Evolutionary conservation across 2,113 vertebrate species (phyloP).

Genomic region (Aix galericulata): DNA sequence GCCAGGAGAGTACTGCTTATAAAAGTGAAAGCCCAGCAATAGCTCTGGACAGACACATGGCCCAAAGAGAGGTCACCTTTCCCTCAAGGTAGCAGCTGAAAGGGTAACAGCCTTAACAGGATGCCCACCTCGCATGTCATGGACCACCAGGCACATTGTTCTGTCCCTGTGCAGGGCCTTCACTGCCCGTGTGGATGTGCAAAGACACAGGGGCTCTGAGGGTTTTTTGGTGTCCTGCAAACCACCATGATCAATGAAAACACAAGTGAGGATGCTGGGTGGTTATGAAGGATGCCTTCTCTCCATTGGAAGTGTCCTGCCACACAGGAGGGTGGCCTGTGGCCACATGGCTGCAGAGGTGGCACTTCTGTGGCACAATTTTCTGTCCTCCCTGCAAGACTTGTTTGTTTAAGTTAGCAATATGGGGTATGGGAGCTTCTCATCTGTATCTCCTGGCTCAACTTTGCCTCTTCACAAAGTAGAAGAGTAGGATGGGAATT

Average conservation of each 20-base stretch:
- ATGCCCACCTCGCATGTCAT: no score
- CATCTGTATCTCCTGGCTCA: not conserved
- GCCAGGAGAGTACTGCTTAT: not conserved
- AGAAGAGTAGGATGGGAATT: not conserved
- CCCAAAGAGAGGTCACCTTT: not conserved
- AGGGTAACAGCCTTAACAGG: not conserved
- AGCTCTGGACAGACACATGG: rapidly evolving
- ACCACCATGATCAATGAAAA: not conserved
- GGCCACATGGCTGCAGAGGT: rapidly evolving
- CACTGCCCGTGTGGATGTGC: rapidly evolving
- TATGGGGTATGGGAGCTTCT: not conserved
- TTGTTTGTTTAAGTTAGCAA: not conserved
- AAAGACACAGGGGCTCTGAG: not conserved
- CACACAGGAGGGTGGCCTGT: not conserved
- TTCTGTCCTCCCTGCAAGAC: not conserved
- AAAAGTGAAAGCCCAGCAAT: not conserved
- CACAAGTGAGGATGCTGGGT: not conserved
- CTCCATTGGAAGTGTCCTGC: not conserved
- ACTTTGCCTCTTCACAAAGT: not conserved
- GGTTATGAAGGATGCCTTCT: not conserved
- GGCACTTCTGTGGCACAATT: not conserved
- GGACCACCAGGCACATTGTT: not conserved
- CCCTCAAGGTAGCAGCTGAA: rapidly evolving
- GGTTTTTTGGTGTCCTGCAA: not conserved
- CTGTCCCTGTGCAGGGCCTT: not conserved